A percentile compares a stretch with the other conserved stretches of the same genome.
Evolutionary conservation across 2,888 invertebrate genomes (phyloP).

Genomic region (Heliconius cydno): DNA sequence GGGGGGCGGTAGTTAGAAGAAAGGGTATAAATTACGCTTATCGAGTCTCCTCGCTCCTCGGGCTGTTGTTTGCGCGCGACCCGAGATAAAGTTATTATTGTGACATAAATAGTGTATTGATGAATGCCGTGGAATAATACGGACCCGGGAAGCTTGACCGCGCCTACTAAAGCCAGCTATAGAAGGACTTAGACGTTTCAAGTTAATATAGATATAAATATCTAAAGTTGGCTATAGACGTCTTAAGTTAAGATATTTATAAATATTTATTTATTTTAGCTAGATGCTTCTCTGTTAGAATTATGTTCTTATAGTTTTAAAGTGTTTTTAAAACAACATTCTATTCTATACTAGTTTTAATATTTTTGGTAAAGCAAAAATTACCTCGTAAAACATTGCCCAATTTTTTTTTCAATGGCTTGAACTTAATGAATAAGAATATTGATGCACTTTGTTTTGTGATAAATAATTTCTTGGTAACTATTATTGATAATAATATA

Average conservation of each 20-base stretch:
- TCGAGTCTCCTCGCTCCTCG: constrained; percentile 58
- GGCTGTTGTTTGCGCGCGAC: constrained; percentile 72
- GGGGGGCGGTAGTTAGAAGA: constrained; percentile 61
- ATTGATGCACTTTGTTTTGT: neutral
- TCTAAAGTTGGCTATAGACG: too few relatives aligned
- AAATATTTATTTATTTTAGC: neutral
- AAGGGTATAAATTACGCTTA: constrained; percentile 64
- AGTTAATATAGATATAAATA: neutral
- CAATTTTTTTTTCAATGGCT: neutral
- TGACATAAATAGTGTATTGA: constrained; percentile 72
- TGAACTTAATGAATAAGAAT: neutral
- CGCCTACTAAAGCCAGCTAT: constrained; percentile 7
- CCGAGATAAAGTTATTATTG: constrained; percentile 79
- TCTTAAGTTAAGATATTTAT: neutral
- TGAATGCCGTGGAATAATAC: constrained; percentile 73
- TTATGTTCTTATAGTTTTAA: too few relatives aligned
- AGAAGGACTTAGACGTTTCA: neutral
- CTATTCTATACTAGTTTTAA: too few relatives aligned
- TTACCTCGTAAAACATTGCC: too few relatives aligned
- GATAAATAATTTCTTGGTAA: constrained; percentile 12
- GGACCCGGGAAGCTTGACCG: constrained; percentile 51
- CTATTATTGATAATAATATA: constrained; percentile 13
- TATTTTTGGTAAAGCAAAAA: too few relatives aligned
- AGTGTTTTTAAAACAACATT: too few relatives aligned
- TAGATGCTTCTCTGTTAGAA: neutral